These are phyloP conservation scores for Pammene aurita DNA, from an alignment of 2,888 invertebrate species.

Conservation along the genomic window DNA sequence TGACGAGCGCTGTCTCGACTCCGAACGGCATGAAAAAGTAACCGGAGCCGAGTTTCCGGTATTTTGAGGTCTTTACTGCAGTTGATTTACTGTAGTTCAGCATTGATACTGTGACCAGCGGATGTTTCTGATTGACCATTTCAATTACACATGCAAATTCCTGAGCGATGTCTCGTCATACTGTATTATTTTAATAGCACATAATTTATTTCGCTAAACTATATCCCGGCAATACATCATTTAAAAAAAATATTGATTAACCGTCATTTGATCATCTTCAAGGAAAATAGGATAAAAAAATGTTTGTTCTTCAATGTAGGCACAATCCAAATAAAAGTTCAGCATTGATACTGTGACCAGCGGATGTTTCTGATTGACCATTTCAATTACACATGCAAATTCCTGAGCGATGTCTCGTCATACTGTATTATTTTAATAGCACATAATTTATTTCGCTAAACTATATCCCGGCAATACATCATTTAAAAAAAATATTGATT, in stretches of 20 bases:
- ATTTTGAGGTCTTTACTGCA: no score
- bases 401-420: constrained; percentile 12
- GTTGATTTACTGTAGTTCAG: constrained; percentile 3
- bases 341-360: not conserved
- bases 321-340: no score
- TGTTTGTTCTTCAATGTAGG: no score
- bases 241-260: not conserved
- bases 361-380: constrained; percentile 23
- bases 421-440: constrained; percentile 29
- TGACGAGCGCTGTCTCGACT: no score
- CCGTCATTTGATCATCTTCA: no score
- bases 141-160: constrained; percentile 43
- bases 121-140: constrained; percentile 24
- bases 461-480: constrained; percentile 15
- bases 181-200: constrained; percentile 26
- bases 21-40: no score
- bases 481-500: not conserved
- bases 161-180: constrained; percentile 15
- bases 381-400: constrained; percentile 43
- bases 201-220: not conserved
- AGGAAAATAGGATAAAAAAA: no score
- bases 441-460: not conserved
- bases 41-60: no score
- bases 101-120: not conserved
- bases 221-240: constrained; percentile 16